Percentiles rank a stretch among this genome's conserved stretches.
These are phyloP conservation scores for Caenorhabditis sp. DNA, from an alignment of 2,888 invertebrate genomes.

Conservation along the genomic window DNA sequence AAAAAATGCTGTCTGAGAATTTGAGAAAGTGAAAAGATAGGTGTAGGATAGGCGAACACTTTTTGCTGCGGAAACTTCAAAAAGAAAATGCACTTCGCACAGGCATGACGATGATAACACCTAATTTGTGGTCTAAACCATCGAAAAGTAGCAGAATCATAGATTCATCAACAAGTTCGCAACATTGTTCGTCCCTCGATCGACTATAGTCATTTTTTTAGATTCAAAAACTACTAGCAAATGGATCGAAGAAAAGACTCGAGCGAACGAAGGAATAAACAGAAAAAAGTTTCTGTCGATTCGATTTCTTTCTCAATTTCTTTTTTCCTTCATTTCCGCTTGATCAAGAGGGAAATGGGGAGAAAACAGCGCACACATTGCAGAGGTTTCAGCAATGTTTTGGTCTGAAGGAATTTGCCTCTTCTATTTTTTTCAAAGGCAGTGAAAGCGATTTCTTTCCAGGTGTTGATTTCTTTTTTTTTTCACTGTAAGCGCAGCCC, in stretches of 20 bases:
- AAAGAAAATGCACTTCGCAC: constrained; percentile 43
- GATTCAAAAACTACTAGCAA: not conserved
- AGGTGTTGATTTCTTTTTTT: not conserved
- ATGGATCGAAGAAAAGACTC: not conserved
- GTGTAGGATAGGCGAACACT: constrained; percentile 15
- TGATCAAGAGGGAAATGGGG: not conserved
- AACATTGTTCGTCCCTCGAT: constrained; percentile 16
- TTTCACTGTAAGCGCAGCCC: too few species aligned
- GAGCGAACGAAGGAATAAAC: constrained; percentile 20
- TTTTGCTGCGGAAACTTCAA: constrained; percentile 54
- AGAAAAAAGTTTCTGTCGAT: constrained; percentile 12
- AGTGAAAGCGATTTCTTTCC: not conserved
- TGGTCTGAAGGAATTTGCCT: constrained; percentile 10
- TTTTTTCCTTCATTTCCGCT: not conserved
- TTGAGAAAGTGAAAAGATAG: not conserved
- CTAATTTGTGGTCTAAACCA: constrained; percentile 31
- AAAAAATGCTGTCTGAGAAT: constrained; percentile 19
- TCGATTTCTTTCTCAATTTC: not conserved
- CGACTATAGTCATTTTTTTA: not conserved
- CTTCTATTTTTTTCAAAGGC: not conserved
- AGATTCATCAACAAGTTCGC: not conserved
- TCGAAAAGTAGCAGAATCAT: constrained; percentile 22
- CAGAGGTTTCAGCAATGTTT: not conserved
- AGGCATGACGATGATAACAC: constrained; percentile 21
- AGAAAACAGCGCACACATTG: not conserved